phyloP scores from a whole-genome alignment of 1,140 invertebrate species.

The Drosophila nigrodunni region DNA sequence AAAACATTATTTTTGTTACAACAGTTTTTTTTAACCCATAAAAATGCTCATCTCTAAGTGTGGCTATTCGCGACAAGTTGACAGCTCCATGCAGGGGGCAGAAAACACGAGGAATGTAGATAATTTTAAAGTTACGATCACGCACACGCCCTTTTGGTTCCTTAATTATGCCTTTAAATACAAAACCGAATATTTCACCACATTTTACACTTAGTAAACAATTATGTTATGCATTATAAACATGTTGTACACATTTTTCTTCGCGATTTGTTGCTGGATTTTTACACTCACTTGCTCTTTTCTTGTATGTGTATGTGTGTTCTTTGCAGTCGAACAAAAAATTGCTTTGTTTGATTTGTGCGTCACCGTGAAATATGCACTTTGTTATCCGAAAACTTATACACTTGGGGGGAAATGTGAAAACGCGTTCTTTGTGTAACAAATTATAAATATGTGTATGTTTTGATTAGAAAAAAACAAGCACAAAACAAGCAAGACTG shows the following conservation, averaged over 20 bases:
- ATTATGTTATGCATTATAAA: constrained; percentile 51
- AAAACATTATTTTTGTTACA: background rate
- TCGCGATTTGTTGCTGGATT: constrained; percentile 29
- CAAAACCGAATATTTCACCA: constrained; percentile 23
- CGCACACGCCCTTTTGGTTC: constrained; percentile 35
- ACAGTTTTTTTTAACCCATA: background rate
- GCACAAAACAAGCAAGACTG: constrained; percentile 36
- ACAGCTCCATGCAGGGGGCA: constrained; percentile 41
- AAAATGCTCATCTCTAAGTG: constrained; percentile 20
- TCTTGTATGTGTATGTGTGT: constrained; percentile 29
- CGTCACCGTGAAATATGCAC: constrained; percentile 36
- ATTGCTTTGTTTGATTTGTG: constrained; percentile 50
- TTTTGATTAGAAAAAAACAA: constrained; percentile 57
- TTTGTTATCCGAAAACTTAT: constrained; percentile 13
- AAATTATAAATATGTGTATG: constrained; percentile 37
- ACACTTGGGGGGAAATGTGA: constrained; percentile 27
- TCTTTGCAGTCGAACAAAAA: constrained; percentile 29
- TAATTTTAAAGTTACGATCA: constrained; percentile 38
- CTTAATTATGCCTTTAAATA: constrained; percentile 12
- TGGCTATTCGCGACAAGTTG: constrained; percentile 22
- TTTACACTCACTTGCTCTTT: constrained; percentile 39
- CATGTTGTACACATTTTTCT: constrained; percentile 27
- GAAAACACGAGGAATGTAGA: constrained; percentile 45
- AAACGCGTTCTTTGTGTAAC: constrained; percentile 25
- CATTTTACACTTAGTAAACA: constrained; percentile 29